Evolutionary conservation across 2,113 vertebrate species (phyloP), one percentile per base, ranked within the genome.

Genomic region (Peucedramus taeniatus): DNA sequence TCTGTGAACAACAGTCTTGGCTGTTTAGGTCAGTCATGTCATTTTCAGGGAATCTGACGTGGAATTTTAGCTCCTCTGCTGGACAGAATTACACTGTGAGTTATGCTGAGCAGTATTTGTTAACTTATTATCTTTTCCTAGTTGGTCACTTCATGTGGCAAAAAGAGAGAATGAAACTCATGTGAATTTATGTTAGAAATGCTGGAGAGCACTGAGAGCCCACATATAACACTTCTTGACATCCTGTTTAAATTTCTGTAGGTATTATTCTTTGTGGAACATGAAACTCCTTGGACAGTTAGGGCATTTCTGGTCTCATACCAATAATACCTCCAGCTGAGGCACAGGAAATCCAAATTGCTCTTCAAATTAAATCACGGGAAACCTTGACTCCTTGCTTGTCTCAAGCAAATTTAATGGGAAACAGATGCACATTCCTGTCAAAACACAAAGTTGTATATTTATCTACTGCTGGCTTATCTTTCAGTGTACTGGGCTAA

Each of bases 361-460:
- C 87, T 96, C 87, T 96, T 97, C 85, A 96, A 97, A 96, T 97
- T 97, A 95, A 97, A 93, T 91, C 89, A 91, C 37, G 18, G 94
- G 93, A 97, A 97, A 93, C 54, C 78, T 93, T 76, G 50, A 93
- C 84, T 90, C 82, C 57, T 89, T 88, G 57, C 90, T 95, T 89
- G 83, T 96, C 93, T 97, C 90, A 69, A 83, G 56, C 30, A 85
- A 61, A 85, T 69, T 88, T 98, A 97, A 98, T 95, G 92, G 72
- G 93, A 98, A 97, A 95, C 98, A 98, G 97, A 97, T 95, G 90
- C 70, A 96, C 83, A 50, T 53, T 93, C 91, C 40, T 90, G 61
- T 82, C 57, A 94, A 94, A 96, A 80, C 42, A 66, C 20, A 56
- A 60, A 61, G 22, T 54, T 97, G 86, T 72, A 24, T 89, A 64